Conservation (phyloP, 2,797 vertebrate species). For the Todus mexicanus region DNA sequence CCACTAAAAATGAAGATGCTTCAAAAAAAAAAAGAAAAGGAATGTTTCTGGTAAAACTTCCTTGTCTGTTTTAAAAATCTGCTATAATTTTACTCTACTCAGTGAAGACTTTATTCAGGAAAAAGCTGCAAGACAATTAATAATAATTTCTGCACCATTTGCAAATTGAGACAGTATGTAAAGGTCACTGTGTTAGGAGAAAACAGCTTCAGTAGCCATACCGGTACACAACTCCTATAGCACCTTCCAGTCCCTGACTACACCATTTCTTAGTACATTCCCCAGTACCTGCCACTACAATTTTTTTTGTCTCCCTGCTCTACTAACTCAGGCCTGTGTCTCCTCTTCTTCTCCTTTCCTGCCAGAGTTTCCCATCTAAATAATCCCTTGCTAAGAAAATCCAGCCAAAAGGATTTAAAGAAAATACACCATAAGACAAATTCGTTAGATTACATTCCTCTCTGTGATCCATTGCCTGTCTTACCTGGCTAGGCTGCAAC, state of each 20-base stretch:
- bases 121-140: neutral
- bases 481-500: neutral
- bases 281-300: neutral
- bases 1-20: neutral
- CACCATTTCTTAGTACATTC: neutral
- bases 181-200: neutral
- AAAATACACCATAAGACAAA: neutral
- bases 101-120: neutral
- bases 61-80: neutral
- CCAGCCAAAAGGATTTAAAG: neutral
- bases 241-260: neutral
- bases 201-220: neutral
- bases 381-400: neutral
- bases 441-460: neutral
- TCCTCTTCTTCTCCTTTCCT: neutral
- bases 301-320: neutral
- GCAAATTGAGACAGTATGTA: neutral
- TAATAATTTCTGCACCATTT: neutral
- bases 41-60: neutral
- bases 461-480: neutral
- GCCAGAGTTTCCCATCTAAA: neutral
- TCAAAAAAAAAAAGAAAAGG: neutral
- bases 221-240: neutral
- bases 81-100: neutral
- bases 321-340: neutral